These are phyloP conservation scores for Dryococelus australis DNA, from an alignment of 2,888 invertebrate species.

Conservation along the genomic window DNA sequence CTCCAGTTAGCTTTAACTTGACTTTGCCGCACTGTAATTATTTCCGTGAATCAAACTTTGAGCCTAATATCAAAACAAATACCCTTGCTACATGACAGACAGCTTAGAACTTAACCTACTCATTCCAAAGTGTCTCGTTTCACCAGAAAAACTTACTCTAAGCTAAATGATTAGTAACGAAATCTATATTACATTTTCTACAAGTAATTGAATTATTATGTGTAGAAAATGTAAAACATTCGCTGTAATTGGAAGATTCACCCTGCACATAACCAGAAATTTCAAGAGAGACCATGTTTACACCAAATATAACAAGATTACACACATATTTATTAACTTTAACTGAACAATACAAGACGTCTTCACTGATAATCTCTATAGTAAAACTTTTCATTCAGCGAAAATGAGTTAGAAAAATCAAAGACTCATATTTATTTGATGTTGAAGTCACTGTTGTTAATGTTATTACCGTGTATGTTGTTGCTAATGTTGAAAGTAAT, in stretches of 20 bases:
- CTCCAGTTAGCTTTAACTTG: too few relatives aligned
- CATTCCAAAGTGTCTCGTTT: too few relatives aligned
- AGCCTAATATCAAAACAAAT: too few relatives aligned
- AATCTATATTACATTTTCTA: neutral
- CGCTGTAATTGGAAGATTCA: neutral
- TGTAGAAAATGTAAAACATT: neutral
- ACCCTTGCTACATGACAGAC: too few relatives aligned
- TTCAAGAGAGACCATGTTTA: neutral
- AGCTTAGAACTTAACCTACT: too few relatives aligned
- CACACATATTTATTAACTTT: neutral
- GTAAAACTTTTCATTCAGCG: neutral
- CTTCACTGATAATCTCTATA: neutral
- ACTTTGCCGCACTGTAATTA: too few relatives aligned
- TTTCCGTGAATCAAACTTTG: too few relatives aligned
- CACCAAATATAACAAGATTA: neutral
- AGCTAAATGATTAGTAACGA: too few relatives aligned
- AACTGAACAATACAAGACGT: neutral
- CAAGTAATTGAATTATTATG: neutral
- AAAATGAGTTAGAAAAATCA: neutral
- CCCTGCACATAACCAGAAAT: neutral
- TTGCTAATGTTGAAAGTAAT: neutral
- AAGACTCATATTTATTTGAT: constrained; percentile 1
- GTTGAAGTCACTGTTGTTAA: neutral
- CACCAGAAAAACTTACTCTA: too few relatives aligned
- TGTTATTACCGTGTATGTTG: neutral